Evolutionary conservation across 2,888 invertebrate genomes (phyloP).

Genomic region (Pachymerium ferrugineum): DNA sequence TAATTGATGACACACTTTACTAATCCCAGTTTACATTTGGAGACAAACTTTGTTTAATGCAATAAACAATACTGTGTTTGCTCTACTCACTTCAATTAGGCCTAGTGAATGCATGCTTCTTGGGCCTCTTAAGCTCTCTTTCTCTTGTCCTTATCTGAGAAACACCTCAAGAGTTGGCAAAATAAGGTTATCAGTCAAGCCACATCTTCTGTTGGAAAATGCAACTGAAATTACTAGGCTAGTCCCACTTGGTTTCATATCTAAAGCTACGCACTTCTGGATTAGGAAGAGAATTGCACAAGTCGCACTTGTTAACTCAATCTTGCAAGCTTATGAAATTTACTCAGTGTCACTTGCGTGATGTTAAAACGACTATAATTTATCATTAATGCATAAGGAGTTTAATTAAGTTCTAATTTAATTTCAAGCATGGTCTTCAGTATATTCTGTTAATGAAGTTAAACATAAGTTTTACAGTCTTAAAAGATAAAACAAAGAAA

Average conservation of each 20-base stretch:
- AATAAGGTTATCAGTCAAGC: constrained; percentile 13
- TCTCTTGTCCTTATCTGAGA: not conserved
- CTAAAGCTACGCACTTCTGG: not conserved
- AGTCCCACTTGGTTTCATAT: not conserved
- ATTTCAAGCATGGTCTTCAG: too few relatives aligned
- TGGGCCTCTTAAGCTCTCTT: not conserved
- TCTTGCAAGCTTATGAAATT: not conserved
- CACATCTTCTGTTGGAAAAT: not conserved
- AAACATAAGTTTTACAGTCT: not conserved
- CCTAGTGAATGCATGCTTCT: not conserved
- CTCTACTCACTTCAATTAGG: not conserved
- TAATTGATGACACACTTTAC: not conserved
- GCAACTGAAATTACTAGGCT: not conserved
- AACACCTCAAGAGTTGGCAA: not conserved
- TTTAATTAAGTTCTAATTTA: too few relatives aligned
- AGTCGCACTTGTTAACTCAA: not conserved
- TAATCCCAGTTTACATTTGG: not conserved
- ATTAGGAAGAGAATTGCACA: not conserved
- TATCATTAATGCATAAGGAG: too few relatives aligned
- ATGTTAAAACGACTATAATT: too few relatives aligned
- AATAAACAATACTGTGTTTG: not conserved
- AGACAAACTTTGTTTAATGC: not conserved
- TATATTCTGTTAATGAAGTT: too few relatives aligned
- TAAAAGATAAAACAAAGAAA: too few relatives aligned
- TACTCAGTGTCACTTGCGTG: too few relatives aligned